Evolutionary conservation across 1,140 invertebrate species (phyloP), one percentile per base, ranked within the genome.

Genomic region (Cydia amplana): DNA sequence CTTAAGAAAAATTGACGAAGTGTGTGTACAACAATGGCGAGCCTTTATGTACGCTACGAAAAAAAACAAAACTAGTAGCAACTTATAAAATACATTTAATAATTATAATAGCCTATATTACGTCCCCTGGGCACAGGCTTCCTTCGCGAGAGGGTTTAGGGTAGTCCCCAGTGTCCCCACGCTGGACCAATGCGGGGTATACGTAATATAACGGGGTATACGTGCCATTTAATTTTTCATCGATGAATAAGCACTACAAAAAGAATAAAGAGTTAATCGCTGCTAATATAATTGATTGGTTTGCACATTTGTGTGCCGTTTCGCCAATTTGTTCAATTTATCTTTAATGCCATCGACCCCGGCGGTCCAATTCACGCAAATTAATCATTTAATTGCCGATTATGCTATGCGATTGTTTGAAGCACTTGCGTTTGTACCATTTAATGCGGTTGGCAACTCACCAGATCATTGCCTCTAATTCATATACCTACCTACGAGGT

Each of bases 261-360:
- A 55, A 55, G n/a, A 55, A 55, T 55, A 55, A 67, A 32, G 18
- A 60, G n/a, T 23, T 20, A 18, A 28, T 64, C 23, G 25, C 23
- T 25, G 20, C 9, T 49, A 55, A 55, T 18, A 36, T 32, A 25
- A 32, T 67, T 67, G 18, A n/a, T 32, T 32, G 25, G 16, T 25
- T 32, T 67, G 25, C 64, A n/a, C 25, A 67, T 67, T 67, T 36
- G 25, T 32, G 64, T 67, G 64, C 28, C 28, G 9, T 67, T 67
- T 67, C 25, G 64, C 64, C 64, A 67, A 67, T 67, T 67, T 36
- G 25, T 36, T 67, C 28, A 1, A 36, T 67, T 67, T 67, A 67
- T 67, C 60, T 64, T 28, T 32, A 65, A 32, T 67, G 64, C 23
- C 64, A n/a, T 32, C 28, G 64, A 67, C 64, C 64, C 28, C 25